phyloP scores from a whole-genome alignment of 2,113 vertebrate genomes.

The Siniperca chuatsi region DNA sequence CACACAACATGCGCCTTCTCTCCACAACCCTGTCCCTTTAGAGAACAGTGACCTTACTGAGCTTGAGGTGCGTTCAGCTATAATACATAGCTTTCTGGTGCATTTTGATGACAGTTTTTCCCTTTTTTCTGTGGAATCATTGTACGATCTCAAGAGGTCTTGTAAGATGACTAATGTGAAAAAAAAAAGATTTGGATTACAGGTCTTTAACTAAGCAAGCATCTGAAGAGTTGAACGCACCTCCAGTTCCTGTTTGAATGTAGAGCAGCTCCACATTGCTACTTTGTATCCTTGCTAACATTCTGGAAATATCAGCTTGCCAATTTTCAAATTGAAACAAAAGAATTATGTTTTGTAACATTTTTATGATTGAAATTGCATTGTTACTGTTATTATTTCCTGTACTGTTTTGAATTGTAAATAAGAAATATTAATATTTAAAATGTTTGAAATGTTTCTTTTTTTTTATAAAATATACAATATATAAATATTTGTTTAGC shows the following conservation, averaged over 20 bases:
- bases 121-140: slow-evolving; percentile 36
- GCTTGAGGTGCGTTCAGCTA: slow-evolving; percentile 82
- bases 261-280: slow-evolving; percentile 84
- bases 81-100: slow-evolving; percentile 48
- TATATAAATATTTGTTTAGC: slow-evolving; percentile 86
- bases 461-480: slow-evolving; percentile 91
- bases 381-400: slow-evolving; percentile 87
- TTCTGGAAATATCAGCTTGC: slow-evolving; percentile 81
- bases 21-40: slow-evolving; percentile 74
- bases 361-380: slow-evolving; percentile 84
- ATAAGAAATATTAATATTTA: slow-evolving; percentile 99
- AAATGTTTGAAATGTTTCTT: slow-evolving; percentile 97
- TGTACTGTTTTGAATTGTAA: slow-evolving; percentile 96
- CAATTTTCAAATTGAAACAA: slow-evolving; percentile 89
- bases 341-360: slow-evolving; percentile 93
- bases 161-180: slow-evolving; percentile 55
- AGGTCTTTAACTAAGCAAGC: slow-evolving; percentile 47
- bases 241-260: slow-evolving; percentile 83
- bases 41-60: slow-evolving; percentile 84
- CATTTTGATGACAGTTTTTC: slow-evolving; percentile 64
- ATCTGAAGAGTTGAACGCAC: slow-evolving; percentile 73
- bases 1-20: slow-evolving; percentile 77
- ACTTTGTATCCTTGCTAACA: slow-evolving; percentile 86
- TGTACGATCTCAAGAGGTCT: slow-evolving; percentile 25
- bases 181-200: slow-evolving; percentile 25